These are phyloP conservation scores for Argya squamiceps DNA, from an alignment of 2,797 vertebrate species.

Conservation along the genomic window DNA sequence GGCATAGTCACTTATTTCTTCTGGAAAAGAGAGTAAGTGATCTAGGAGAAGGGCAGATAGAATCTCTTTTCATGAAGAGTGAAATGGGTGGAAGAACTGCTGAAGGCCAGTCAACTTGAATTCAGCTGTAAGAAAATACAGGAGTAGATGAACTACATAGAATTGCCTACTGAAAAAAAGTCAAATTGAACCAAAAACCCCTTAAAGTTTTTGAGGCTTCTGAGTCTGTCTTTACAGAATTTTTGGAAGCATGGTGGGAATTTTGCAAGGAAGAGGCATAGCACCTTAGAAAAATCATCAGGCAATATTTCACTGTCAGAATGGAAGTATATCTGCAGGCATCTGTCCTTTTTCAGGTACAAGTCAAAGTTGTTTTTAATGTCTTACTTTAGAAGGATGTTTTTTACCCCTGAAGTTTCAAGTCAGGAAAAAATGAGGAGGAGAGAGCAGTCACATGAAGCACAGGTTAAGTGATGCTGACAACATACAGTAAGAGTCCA, in stretches of 20 bases:
- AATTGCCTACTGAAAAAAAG: neutral
- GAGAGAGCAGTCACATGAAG: neutral
- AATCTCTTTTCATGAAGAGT: neutral
- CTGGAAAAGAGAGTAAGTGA: neutral
- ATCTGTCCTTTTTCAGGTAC: neutral
- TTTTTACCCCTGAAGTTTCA: too few species aligned
- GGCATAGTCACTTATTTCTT: neutral
- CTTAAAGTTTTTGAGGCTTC: neutral
- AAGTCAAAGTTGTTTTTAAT: neutral
- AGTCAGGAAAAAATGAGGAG: neutral
- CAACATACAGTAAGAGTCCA: neutral
- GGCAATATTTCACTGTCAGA: neutral
- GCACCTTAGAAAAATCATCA: neutral
- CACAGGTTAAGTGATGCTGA: neutral
- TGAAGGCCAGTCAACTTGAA: neutral
- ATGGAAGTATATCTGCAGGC: neutral
- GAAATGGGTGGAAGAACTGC: neutral
- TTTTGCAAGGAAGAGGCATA: neutral
- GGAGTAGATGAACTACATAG: neutral
- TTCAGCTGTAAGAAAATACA: neutral
- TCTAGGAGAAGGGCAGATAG: neutral
- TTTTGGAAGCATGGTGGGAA: neutral
- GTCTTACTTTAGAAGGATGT: too few species aligned
- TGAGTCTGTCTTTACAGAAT: neutral
- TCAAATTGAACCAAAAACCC: fast-evolving